A percentile compares a stretch with the other conserved stretches of the same genome.
phyloP scores from a whole-genome alignment of 2,797 vertebrate genomes.

The Tamandua tetradactyla region DNA sequence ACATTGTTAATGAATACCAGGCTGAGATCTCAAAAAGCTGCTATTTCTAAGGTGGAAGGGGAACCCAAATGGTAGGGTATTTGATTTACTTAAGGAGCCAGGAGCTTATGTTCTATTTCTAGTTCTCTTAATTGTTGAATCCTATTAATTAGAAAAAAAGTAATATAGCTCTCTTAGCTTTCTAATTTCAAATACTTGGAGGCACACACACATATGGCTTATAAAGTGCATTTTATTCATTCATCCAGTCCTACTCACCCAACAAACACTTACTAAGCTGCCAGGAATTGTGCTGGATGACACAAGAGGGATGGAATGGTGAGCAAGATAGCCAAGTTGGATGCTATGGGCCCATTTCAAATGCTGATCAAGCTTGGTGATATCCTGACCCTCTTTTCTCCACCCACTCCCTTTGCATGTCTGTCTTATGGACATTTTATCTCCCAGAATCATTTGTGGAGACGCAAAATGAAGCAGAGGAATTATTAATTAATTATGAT shows the following conservation, averaged over 20 bases:
- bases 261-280: neutral
- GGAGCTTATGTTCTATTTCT: neutral
- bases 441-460: neutral
- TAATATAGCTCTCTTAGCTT: neutral
- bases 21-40: neutral
- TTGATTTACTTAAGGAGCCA: neutral
- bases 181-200: neutral
- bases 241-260: neutral
- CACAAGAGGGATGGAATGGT: rapidly evolving
- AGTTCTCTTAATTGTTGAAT: neutral
- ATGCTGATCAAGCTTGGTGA: neutral
- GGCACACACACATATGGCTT: too few species aligned
- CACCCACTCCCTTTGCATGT: neutral
- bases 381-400: neutral
- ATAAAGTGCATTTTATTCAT: neutral
- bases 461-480: neutral
- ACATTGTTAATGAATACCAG: neutral
- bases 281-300: neutral
- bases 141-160: neutral
- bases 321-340: neutral
- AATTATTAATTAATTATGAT: too few species aligned
- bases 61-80: neutral
- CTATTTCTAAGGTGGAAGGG: neutral
- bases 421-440: neutral
- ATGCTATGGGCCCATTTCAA: neutral